Evolutionary conservation across 1,140 invertebrate species (phyloP).

Genomic region (Plodia interpunctella): DNA sequence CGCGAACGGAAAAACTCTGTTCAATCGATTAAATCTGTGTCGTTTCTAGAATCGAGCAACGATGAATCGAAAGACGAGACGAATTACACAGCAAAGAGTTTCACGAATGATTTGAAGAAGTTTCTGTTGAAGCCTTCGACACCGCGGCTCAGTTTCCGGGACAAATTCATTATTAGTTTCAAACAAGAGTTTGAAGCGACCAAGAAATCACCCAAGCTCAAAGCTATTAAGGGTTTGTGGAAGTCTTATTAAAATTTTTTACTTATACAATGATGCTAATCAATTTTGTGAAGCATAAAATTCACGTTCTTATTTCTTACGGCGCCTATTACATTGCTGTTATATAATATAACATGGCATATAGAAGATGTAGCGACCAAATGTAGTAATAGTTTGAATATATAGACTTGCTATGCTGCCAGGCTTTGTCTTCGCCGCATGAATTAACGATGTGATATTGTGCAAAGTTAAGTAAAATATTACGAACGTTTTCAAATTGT

Average conservation of each 20-base stretch:
- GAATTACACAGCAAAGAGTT: conserved; percentile 72
- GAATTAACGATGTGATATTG: not conserved
- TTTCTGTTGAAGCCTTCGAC: conserved; percentile 67
- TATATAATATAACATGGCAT: too few relatives aligned
- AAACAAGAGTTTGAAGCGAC: conserved; percentile 64
- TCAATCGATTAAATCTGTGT: conserved; percentile 71
- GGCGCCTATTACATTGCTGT: too few relatives aligned
- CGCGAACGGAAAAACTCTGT: conserved; percentile 63
- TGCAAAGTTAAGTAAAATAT: not conserved
- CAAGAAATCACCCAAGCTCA: conserved; percentile 66
- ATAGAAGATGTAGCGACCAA: too few relatives aligned
- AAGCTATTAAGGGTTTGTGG: conserved; percentile 73
- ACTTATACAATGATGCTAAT: not conserved
- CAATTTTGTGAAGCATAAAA: not conserved
- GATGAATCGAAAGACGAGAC: conserved; percentile 62
- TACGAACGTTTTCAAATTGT: not conserved
- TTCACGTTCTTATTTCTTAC: conserved; percentile 9
- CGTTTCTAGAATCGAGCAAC: conserved; percentile 66
- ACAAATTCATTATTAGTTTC: conserved; percentile 72
- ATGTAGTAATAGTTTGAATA: not conserved
- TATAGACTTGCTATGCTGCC: too few relatives aligned
- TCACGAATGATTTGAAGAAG: conserved; percentile 73
- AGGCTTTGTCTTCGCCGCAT: not conserved
- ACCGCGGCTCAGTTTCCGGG: conserved; percentile 63
- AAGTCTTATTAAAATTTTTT: conserved; percentile 60